Evolutionary conservation across 1,140 invertebrate genomes (phyloP).

Genomic region (Ceratosolen fusciceps): DNA sequence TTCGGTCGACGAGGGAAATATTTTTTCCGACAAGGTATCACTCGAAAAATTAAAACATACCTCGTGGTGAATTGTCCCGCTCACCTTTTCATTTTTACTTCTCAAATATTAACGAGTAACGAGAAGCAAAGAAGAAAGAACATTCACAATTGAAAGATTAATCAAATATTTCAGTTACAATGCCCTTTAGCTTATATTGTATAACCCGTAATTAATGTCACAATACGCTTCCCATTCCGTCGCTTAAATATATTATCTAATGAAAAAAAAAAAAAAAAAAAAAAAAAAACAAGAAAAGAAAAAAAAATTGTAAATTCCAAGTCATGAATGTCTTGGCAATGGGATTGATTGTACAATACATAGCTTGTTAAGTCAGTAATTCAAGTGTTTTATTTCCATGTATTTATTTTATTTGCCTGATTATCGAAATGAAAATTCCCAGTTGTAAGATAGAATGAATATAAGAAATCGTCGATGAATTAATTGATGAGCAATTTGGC

Average conservation of each 20-base stretch:
- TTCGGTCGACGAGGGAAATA: too few species aligned
- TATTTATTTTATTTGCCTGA: conserved; percentile 4
- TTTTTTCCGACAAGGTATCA: too few species aligned
- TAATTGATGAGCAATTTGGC: not conserved
- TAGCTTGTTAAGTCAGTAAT: not conserved
- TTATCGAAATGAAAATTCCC: not conserved
- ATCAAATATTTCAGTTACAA: not conserved
- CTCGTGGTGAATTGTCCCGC: too few species aligned
- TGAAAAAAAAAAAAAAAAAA: too few species aligned
- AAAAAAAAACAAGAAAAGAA: too few species aligned
- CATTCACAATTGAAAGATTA: not conserved
- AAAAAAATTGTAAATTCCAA: conserved; percentile 16
- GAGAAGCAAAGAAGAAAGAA: too few species aligned
- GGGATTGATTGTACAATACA: not conserved
- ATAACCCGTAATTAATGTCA: not conserved
- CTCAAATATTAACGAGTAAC: not conserved
- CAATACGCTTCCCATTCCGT: not conserved
- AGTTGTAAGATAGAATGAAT: not conserved
- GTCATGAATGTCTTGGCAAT: not conserved
- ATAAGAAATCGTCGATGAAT: not conserved
- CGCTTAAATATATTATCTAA: conserved; percentile 5
- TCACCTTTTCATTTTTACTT: not conserved
- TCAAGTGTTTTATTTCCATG: not conserved
- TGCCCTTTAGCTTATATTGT: not conserved
- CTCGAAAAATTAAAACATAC: too few species aligned